Evolutionary conservation across 2,888 invertebrate genomes (phyloP).

Genomic region (Megaustenia siamemsis): DNA sequence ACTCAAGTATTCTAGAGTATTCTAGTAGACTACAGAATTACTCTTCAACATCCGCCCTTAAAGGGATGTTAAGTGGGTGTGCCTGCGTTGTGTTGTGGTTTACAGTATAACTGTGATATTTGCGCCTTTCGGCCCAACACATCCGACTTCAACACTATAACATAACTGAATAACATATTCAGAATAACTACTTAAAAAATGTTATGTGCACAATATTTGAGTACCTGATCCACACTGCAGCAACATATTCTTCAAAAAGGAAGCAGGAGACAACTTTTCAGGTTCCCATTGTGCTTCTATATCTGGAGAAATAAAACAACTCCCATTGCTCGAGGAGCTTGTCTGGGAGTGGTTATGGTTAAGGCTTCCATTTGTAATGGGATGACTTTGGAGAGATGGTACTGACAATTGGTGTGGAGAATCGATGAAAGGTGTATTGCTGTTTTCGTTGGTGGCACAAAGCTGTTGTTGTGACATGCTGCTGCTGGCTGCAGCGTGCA

Average conservation of each 20-base stretch:
- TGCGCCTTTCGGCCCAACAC: too few species aligned
- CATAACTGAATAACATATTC: too few species aligned
- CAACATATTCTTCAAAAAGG: not conserved
- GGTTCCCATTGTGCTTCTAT: not conserved
- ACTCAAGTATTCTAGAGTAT: too few species aligned
- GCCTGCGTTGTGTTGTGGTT: too few species aligned
- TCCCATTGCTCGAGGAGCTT: constrained; percentile 19
- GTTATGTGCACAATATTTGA: too few species aligned
- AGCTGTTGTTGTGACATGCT: not conserved
- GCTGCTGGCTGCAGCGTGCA: not conserved
- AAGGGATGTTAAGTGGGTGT: too few species aligned
- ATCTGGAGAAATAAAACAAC: constrained; percentile 3
- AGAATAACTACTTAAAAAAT: too few species aligned
- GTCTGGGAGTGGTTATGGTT: not conserved
- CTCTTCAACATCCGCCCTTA: too few species aligned
- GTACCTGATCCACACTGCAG: constrained; percentile 26
- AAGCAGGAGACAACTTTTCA: not conserved
- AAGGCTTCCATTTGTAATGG: not conserved
- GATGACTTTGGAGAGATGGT: not conserved
- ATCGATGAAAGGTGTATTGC: not conserved
- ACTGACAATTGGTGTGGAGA: not conserved
- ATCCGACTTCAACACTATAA: too few species aligned
- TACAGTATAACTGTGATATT: too few species aligned
- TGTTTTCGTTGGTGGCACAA: not conserved
- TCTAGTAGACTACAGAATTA: too few species aligned